Conservation (phyloP, 2,888 invertebrate species). For the Acronicta aceris region DNA sequence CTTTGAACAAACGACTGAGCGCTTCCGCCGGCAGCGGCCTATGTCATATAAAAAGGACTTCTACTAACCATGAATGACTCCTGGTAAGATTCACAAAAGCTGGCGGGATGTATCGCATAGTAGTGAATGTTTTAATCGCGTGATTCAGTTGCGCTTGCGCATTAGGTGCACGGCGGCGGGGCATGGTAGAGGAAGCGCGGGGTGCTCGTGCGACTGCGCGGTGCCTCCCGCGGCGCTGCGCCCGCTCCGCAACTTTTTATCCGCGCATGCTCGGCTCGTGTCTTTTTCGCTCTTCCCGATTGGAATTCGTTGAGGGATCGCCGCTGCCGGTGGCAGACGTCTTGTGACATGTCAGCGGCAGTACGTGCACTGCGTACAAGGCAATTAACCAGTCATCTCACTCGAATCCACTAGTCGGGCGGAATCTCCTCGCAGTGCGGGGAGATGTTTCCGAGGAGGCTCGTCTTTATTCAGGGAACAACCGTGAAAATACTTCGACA, state of each 20-base stretch:
- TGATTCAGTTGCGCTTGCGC: slow-evolving; percentile 73
- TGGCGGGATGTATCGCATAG: slow-evolving; percentile 61
- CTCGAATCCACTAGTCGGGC: slow-evolving; percentile 67
- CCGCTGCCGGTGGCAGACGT: slow-evolving; percentile 88
- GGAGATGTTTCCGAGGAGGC: slow-evolving; percentile 71
- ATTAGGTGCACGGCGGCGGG: slow-evolving; percentile 58
- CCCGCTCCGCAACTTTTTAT: slow-evolving; percentile 83
- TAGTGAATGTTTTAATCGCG: slow-evolving; percentile 73
- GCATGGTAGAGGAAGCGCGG: slow-evolving; percentile 55
- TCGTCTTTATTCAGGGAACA: slow-evolving; percentile 81
- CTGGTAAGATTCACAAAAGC: slow-evolving; percentile 64
- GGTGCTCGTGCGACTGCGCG: slow-evolving; percentile 59
- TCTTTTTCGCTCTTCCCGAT: slow-evolving; percentile 88
- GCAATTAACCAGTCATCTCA: slow-evolving; percentile 85
- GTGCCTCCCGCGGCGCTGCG: slow-evolving; percentile 82
- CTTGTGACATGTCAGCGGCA: slow-evolving; percentile 85
- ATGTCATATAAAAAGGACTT: slow-evolving; percentile 51
- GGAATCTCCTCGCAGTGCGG: slow-evolving; percentile 71
- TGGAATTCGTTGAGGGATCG: slow-evolving; percentile 87
- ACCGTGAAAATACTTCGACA: slow-evolving; percentile 77
- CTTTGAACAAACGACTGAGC: slow-evolving; percentile 25
- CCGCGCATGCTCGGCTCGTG: slow-evolving; percentile 85
- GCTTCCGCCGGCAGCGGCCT: slow-evolving; percentile 35
- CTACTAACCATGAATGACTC: slow-evolving; percentile 65
- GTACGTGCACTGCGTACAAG: slow-evolving; percentile 86